Conservation (phyloP, 2,888 invertebrate species). For the Halocaridina rubra region DNA sequence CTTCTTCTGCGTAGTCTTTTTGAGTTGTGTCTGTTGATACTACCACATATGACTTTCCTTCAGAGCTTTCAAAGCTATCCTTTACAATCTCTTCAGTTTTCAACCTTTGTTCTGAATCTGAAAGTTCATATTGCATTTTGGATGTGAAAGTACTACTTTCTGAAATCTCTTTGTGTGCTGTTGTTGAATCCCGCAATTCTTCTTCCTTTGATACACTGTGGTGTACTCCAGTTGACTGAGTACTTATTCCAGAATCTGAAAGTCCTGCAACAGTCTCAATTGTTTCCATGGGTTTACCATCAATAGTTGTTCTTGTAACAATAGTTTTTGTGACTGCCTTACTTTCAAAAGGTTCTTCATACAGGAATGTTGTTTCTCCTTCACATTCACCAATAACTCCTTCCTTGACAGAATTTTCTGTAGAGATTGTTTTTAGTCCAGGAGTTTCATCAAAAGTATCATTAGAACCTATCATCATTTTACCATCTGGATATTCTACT, state of each 20-base stretch:
- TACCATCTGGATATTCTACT: no score
- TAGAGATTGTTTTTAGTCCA: background rate
- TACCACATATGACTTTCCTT: background rate
- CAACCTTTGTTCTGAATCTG: background rate
- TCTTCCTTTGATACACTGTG: no score
- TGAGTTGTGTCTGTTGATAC: background rate
- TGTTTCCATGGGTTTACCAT: conserved; percentile 6
- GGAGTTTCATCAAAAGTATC: background rate
- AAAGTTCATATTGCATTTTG: no score
- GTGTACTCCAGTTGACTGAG: no score
- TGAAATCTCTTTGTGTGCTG: background rate
- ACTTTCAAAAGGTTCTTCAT: conserved; percentile 1
- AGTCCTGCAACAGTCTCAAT: background rate
- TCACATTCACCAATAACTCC: background rate
- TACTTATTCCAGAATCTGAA: background rate
- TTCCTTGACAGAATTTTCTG: background rate
- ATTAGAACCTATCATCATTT: no score
- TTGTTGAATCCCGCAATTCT: background rate
- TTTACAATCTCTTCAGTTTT: no score
- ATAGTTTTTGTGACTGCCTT: background rate
- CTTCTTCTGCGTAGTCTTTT: conserved; percentile 14
- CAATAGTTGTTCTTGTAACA: background rate
- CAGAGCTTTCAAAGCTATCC: background rate
- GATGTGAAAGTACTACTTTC: background rate
- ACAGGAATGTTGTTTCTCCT: background rate